Evolutionary conservation across 1,140 invertebrate species (phyloP), one percentile per base, ranked within the genome.

Genomic region (Wiebesia pumilae): DNA sequence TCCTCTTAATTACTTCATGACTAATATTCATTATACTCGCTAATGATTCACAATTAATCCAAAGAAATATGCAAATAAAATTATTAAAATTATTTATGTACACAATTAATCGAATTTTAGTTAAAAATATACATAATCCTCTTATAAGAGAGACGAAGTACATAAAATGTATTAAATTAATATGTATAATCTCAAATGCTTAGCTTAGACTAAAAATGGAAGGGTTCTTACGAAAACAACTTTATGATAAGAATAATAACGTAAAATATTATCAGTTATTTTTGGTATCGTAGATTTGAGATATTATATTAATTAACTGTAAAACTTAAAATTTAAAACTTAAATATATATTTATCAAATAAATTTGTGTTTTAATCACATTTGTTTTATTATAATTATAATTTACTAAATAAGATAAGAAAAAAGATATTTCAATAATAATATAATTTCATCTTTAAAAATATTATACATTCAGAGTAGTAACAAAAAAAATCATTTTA

Each of bases 231-330:
- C 38, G 71, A 75, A 69, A 75, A 75, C 71, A 75, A 43, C 71
- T 43, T 75, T 75, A n/a, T 43, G 71, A 75, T 75, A 75, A 75
- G 71, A 75, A 7, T 43, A 75, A 75, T 21, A 75, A 75, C 38
- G 71, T 75, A 40, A 75, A 75, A 75, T 43, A 75, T 75, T 75
- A 75, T 75, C 71, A 75, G 40, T 40, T 75, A 43, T 75, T 75
- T 75, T 75, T 75, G 71, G 38, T 75, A 75, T 75, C 38, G 21
- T 43, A 75, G 24, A 75, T 75, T 67, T 75, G 9, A 75, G 71
- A 75, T 75, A 75, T n/a, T 43, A 43, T 75, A n/a, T 75, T 43
- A 75, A 10, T 40, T 40, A 75, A 75, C 7, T 75, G 10, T 43
- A 75, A 62, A 27, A 27, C 12, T 35, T 16, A 30, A 69, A 33